Percentiles rank a stretch among this genome's conserved stretches.
These are phyloP conservation scores for Coenonympha arcania DNA, from an alignment of 2,888 invertebrate genomes.

Conservation along the genomic window DNA sequence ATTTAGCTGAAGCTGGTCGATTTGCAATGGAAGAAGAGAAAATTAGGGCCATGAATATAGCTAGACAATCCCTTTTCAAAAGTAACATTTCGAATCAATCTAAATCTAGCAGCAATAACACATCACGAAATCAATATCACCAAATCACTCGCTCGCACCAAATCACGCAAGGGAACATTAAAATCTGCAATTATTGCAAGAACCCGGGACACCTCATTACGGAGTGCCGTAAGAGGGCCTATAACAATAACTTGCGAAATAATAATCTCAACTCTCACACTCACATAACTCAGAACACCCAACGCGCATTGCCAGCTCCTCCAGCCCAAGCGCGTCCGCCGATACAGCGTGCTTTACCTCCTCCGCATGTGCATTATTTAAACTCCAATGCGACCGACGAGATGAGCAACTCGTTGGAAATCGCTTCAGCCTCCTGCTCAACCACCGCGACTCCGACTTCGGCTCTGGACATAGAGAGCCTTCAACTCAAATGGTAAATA, in stretches of 20 bases:
- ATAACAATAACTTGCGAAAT: conserved; percentile 7
- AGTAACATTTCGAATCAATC: neutral
- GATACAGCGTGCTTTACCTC: neutral
- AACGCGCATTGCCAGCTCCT: neutral
- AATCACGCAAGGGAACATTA: no score
- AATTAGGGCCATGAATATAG: conserved; percentile 19
- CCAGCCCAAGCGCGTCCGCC: neutral
- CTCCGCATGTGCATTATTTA: conserved; percentile 17
- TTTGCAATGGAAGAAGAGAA: conserved; percentile 23
- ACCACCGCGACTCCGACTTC: neutral
- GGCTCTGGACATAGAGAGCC: no score
- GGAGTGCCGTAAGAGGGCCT: conserved; percentile 19
- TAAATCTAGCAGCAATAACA: neutral
- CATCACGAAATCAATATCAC: neutral
- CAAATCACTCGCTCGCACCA: no score
- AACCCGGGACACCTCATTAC: conserved; percentile 15
- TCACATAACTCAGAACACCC: no score
- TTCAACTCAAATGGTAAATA: no score
- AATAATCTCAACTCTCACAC: no score
- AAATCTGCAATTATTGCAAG: conserved; percentile 19
- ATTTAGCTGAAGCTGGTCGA: conserved; percentile 6
- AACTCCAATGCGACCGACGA: conserved; percentile 22
- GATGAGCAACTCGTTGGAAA: conserved; percentile 22
- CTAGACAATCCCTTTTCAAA: conserved; percentile 17
- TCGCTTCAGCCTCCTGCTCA: conserved; percentile 14